Evolutionary conservation across 2,113 vertebrate genomes (phyloP), one percentile per base, ranked within the genome.

Genomic region (Gavia stellata): DNA sequence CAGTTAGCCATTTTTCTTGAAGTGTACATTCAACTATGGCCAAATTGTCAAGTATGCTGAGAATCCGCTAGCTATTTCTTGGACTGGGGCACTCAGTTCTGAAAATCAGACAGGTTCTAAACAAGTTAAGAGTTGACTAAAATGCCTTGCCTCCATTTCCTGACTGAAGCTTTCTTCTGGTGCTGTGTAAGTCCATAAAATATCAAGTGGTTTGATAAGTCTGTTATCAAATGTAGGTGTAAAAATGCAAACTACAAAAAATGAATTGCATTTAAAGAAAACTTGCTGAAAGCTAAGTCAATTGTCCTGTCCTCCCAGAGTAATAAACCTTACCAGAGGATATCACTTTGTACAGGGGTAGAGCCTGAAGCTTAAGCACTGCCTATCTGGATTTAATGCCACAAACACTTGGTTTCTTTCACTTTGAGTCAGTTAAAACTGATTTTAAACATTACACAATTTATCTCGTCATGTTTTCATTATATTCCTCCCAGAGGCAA

Each of bases 391-490:
- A 86, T 49, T 38, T 77, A 62, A 81, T 29, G 36, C 68, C 42
- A 42, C 29, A n/a, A 67, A 80, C 34, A 80, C 72, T 70, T 56
- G 38, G 17, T 72, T 42, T 66, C 56, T 44, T 79, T 78, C 53
- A 53, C 74, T 80, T 65, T 79, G 53, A 96, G 79, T 2, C 31
- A 79, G 84, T 68, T 72, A 75, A n/a, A 95, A 94, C 79, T 89
- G 62, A 97, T 95, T 97, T 96, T 71, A 88, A 95, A 92, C 55
- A 56, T 63, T 53, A 81, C 44, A 94, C 92, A 94, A 86, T 96
- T 92, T 90, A 94, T 92, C 85, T 96, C 49, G 2, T 94, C 93
- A 93, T 90, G 94, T 93, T 96, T 97, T 97, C 95, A 85, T 92
- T 94, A 94, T 47, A 94, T 84, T 95, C 78, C 42, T 79, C 93